These are phyloP conservation scores for Brenthis hecate DNA, from an alignment of 2,888 invertebrate species.

Conservation along the genomic window DNA sequence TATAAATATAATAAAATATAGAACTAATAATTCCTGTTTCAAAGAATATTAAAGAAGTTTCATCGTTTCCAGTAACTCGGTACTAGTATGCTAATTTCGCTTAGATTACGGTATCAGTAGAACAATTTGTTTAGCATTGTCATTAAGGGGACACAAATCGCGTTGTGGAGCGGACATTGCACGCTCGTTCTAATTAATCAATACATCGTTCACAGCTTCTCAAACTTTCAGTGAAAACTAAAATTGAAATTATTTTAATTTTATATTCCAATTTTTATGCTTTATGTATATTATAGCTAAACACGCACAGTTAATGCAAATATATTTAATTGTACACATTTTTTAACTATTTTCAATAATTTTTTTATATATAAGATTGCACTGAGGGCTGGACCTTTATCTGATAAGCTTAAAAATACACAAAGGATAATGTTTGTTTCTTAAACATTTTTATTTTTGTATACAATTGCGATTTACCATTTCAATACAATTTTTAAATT, in stretches of 20 bases:
- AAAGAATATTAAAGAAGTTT: background rate
- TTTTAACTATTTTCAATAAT: background rate
- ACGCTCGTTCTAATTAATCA: conserved; percentile 37
- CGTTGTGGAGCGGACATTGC: conserved; percentile 19
- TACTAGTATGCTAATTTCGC: conserved; percentile 1
- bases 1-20: too few relatives aligned
- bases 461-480: too few relatives aligned
- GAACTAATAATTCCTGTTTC: too few relatives aligned
- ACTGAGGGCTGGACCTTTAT: too few relatives aligned
- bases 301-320: too few relatives aligned
- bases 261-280: too few relatives aligned
- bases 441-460: too few relatives aligned
- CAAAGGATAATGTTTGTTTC: too few relatives aligned
- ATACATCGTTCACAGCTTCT: conserved; percentile 32
- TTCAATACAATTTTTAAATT: too few relatives aligned
- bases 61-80: background rate
- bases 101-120: conserved; percentile 7
- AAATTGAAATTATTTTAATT: too few relatives aligned
- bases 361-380: too few relatives aligned
- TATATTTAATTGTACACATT: background rate
- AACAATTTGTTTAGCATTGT: conserved; percentile 13
- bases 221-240: conserved; percentile 21
- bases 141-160: conserved; percentile 29
- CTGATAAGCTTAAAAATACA: too few relatives aligned
- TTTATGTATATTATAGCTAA: background rate